These are phyloP conservation scores for Leptonema lineaticorne DNA, from an alignment of 1,140 invertebrate genomes.

Conservation along the genomic window DNA sequence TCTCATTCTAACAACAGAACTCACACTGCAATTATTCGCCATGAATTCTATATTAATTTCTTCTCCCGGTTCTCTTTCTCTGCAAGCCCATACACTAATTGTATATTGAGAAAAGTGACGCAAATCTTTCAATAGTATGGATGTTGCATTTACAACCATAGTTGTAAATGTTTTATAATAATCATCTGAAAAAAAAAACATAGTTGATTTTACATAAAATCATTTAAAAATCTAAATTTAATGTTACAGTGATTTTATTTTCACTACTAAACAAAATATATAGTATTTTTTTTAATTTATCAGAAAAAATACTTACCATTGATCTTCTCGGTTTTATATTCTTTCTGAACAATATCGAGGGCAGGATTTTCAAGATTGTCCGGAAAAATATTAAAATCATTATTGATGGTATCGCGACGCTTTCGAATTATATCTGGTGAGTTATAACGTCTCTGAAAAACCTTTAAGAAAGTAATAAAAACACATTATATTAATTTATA, in stretches of 20 bases:
- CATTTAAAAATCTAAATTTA: too few species aligned
- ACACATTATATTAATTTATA: neutral
- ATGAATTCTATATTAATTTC: slow-evolving; percentile 43
- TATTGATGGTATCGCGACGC: slow-evolving; percentile 17
- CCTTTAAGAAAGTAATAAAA: slow-evolving; percentile 14
- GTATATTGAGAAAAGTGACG: slow-evolving; percentile 73
- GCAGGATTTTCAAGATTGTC: neutral
- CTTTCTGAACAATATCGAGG: slow-evolving; percentile 9
- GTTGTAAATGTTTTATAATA: slow-evolving; percentile 48
- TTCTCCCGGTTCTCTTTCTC: slow-evolving; percentile 54
- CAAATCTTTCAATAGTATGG: slow-evolving; percentile 62
- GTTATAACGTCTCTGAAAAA: slow-evolving; percentile 28
- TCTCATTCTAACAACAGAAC: slow-evolving; percentile 49
- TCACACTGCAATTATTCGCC: slow-evolving; percentile 48
- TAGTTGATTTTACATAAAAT: too few species aligned
- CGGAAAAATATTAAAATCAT: neutral
- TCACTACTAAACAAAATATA: too few species aligned
- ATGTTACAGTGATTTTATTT: too few species aligned
- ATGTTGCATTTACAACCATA: slow-evolving; percentile 45
- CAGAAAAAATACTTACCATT: slow-evolving; percentile 26
- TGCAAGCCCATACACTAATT: slow-evolving; percentile 71
- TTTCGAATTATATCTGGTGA: slow-evolving; percentile 11
- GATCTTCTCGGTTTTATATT: slow-evolving; percentile 26
- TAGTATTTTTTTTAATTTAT: too few species aligned
- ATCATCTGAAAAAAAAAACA: slow-evolving; percentile 19